Percentiles rank a stretch among this genome's conserved stretches.
These are phyloP conservation scores for Argyrosomus japonicus DNA, from an alignment of 2,113 vertebrate species.

Conservation along the genomic window DNA sequence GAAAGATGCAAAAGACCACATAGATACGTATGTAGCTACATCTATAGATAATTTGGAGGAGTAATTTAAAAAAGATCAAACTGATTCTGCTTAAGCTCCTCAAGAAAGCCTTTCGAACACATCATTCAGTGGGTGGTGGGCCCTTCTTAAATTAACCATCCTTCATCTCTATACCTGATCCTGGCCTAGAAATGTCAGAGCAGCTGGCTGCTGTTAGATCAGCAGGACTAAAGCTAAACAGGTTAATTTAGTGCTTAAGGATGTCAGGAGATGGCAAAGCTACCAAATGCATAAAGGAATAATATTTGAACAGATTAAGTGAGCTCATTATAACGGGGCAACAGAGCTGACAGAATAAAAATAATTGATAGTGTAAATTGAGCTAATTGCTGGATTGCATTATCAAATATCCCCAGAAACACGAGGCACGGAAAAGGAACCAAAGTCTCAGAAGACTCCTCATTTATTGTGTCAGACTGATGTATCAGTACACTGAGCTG, in stretches of 20 bases:
- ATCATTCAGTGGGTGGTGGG: conserved; percentile 47
- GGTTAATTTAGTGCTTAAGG: conserved; percentile 46
- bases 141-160: conserved; percentile 59
- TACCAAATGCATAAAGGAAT: conserved; percentile 21
- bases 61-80: conserved; percentile 18
- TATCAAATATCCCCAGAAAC: not conserved
- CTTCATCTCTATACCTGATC: conserved; percentile 65
- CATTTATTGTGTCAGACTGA: conserved; percentile 22
- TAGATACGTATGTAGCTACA: not conserved
- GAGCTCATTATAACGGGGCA: conserved; percentile 5
- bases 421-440: conserved; percentile 4
- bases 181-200: conserved; percentile 71
- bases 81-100: not conserved
- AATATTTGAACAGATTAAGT: conserved; percentile 34
- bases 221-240: conserved; percentile 45
- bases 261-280: conserved; percentile 50
- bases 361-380: conserved; percentile 12
- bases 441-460: not conserved
- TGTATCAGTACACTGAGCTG: conserved; percentile 14
- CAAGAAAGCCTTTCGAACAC: conserved; percentile 8
- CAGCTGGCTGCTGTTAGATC: conserved; percentile 47
- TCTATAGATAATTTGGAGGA: not conserved
- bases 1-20: not conserved
- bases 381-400: conserved; percentile 29
- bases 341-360: not conserved